These are phyloP conservation scores for Sphaeramia orbicularis DNA, from an alignment of 2,797 vertebrate species.

Conservation along the genomic window DNA sequence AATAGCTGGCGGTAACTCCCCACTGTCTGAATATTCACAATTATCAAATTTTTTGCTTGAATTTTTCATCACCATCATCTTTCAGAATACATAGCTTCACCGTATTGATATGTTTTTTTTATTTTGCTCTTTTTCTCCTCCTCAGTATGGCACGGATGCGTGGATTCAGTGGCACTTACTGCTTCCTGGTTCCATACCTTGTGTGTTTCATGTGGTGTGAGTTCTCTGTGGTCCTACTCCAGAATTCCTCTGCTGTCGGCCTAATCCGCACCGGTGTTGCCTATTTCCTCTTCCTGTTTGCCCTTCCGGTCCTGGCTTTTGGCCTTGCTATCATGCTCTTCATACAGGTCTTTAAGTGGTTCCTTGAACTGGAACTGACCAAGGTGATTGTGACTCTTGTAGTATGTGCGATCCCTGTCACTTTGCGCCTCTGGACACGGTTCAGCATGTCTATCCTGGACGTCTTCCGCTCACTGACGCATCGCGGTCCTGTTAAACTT, in stretches of 20 bases:
- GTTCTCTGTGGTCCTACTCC: conserved; percentile 91
- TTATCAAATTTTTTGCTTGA: not conserved
- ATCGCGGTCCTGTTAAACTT: conserved; percentile 93
- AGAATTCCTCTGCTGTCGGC: conserved; percentile 90
- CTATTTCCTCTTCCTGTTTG: conserved; percentile 96
- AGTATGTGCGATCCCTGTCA: conserved; percentile 89
- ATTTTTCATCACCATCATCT: not conserved
- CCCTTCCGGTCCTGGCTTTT: conserved; percentile 89
- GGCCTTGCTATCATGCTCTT: conserved; percentile 88
- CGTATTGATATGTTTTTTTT: not conserved
- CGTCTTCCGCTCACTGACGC: conserved; percentile 86
- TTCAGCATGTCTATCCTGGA: conserved; percentile 88
- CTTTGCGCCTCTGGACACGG: conserved; percentile 91
- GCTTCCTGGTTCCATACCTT: conserved; percentile 95
- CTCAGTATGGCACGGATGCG: conserved; percentile 92
- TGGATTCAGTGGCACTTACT: conserved; percentile 93
- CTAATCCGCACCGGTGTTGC: conserved; percentile 94
- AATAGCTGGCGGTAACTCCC: too few species aligned
- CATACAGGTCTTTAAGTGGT: conserved; percentile 92
- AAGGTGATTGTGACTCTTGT: conserved; percentile 91
- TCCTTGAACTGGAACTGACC: conserved; percentile 91
- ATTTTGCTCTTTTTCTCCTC: not conserved
- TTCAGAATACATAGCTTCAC: not conserved
- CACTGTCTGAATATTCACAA: too few species aligned
- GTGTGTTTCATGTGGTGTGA: conserved; percentile 99